These are phyloP conservation scores for Ormyrus rosae DNA, from an alignment of 2,888 invertebrate genomes.

Conservation along the genomic window DNA sequence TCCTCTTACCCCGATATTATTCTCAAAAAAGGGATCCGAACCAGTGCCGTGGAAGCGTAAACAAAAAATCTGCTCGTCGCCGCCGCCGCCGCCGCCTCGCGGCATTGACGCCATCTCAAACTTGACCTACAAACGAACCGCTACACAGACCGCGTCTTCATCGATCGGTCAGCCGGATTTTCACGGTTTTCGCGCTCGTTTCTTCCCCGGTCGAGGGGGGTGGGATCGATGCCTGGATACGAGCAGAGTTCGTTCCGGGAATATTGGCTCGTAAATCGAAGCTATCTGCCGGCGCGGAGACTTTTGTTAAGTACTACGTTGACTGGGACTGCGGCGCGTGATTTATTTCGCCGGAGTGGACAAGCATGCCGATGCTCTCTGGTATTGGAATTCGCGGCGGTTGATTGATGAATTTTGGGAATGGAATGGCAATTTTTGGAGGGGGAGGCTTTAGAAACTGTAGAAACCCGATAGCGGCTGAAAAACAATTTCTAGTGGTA, in stretches of 20 bases:
- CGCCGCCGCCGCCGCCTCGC: background rate
- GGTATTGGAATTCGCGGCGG: too few species aligned
- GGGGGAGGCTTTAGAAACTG: too few species aligned
- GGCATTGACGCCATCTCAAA: conserved; percentile 55
- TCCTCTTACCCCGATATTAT: too few species aligned
- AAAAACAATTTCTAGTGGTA: too few species aligned
- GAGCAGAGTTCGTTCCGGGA: background rate
- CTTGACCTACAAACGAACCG: conserved; percentile 55
- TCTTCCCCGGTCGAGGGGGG: background rate
- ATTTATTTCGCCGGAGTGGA: background rate
- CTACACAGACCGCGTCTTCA: conserved; percentile 20
- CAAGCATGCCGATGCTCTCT: background rate
- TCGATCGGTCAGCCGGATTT: conserved; percentile 34
- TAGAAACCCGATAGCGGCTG: too few species aligned
- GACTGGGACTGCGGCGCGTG: background rate
- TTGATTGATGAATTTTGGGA: too few species aligned
- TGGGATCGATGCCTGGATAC: background rate
- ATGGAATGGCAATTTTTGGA: too few species aligned
- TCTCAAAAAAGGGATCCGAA: too few species aligned
- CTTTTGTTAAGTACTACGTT: conserved; percentile 7
- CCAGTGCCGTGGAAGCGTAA: conserved; percentile 12
- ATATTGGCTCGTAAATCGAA: conserved; percentile 16
- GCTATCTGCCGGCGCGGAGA: background rate
- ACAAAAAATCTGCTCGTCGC: conserved; percentile 30
- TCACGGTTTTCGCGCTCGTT: background rate